These are phyloP conservation scores for Desmodus rotundus DNA, from an alignment of 2,113 vertebrate genomes.

Conservation along the genomic window DNA sequence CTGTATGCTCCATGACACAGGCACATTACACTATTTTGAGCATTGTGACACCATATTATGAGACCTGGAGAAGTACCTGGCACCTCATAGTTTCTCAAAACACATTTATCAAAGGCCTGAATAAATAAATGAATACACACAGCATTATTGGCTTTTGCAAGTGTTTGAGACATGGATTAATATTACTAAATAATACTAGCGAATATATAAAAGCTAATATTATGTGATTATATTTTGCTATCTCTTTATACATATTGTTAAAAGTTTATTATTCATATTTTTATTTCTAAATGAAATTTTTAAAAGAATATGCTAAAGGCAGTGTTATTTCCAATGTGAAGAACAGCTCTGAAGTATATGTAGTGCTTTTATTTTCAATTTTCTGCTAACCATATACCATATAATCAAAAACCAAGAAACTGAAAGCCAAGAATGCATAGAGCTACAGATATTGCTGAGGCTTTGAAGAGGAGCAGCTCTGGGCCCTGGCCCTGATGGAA, in stretches of 20 bases:
- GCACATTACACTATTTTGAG: background rate
- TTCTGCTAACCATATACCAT: background rate
- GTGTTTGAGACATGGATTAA: background rate
- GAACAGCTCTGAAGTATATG: background rate
- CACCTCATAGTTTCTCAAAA: background rate
- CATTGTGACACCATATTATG: background rate
- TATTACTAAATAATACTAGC: background rate
- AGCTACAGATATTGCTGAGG: background rate
- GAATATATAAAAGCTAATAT: background rate
- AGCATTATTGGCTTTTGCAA: background rate
- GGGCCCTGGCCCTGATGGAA: accelerated
- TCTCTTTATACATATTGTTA: background rate
- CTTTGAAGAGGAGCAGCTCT: constrained; percentile 11
- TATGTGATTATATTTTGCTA: background rate
- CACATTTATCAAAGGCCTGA: background rate
- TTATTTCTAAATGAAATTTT: background rate
- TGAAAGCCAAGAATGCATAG: background rate
- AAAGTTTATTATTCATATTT: background rate
- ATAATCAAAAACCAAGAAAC: background rate
- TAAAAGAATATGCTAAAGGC: background rate
- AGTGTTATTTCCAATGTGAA: background rate
- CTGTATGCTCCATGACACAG: background rate
- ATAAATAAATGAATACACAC: background rate
- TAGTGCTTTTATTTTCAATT: background rate
- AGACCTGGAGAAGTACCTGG: background rate